phyloP scores from a whole-genome alignment of 2,888 invertebrate species.

The Chymomyza caudatula region DNA sequence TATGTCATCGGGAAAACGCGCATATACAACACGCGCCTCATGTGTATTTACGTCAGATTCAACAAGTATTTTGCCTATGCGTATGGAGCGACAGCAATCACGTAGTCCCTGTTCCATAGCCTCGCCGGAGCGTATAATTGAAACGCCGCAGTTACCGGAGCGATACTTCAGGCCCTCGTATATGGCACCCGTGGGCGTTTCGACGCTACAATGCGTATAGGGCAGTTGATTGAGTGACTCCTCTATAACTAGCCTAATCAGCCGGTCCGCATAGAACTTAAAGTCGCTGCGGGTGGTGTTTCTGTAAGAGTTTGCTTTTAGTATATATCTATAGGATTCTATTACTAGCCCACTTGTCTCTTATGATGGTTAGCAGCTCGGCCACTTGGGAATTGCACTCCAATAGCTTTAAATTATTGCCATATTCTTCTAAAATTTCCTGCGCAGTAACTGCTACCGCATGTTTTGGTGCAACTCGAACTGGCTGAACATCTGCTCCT shows the following conservation, averaged over 20 bases:
- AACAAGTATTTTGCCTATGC: constrained; percentile 98
- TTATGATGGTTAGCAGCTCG: constrained; percentile 90
- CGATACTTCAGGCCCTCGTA: constrained; percentile 97
- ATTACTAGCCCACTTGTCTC: constrained; percentile 85
- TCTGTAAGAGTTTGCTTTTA: constrained; percentile 79
- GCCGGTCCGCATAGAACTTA: constrained; percentile 98
- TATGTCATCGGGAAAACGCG: constrained; percentile 98
- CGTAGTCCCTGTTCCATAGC: constrained; percentile 97
- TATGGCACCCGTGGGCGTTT: constrained; percentile 91
- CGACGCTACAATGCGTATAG: constrained; percentile 92
- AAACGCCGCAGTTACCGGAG: constrained; percentile 98
- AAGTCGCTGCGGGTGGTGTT: constrained; percentile 96
- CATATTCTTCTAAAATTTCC: constrained; percentile 71
- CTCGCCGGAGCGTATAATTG: constrained; percentile 95
- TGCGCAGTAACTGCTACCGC: constrained; percentile 41
- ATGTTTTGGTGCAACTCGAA: background rate
- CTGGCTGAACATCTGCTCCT: constrained; percentile 5
- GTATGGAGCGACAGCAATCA: constrained; percentile 98
- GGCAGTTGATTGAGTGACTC: constrained; percentile 97
- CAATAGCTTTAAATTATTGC: constrained; percentile 75
- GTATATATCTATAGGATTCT: background rate
- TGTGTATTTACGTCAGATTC: constrained; percentile 98
- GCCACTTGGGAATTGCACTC: constrained; percentile 75
- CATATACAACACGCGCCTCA: constrained; percentile 97
- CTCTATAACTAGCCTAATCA: constrained; percentile 98